Conservation (phyloP, 2,797 vertebrate species). For the Sebastes minor region DNA sequence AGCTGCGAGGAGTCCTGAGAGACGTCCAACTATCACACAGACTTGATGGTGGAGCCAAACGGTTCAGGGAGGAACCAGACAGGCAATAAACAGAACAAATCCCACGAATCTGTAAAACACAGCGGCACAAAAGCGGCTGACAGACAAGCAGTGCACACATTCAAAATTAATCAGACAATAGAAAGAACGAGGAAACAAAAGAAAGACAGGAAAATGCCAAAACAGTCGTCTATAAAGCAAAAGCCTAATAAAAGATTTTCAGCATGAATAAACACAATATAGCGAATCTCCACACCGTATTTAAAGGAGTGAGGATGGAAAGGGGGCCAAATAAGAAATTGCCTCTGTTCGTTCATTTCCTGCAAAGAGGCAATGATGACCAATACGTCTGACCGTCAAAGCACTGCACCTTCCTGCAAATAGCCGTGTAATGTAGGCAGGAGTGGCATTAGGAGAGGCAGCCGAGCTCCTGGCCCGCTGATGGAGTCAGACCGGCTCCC, state of each 20-base stretch:
- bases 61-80: constrained; percentile 41
- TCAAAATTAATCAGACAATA: constrained; percentile 28
- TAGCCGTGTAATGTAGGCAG: constrained; percentile 38
- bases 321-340: constrained; percentile 36
- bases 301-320: constrained; percentile 11
- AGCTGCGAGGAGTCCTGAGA: constrained; percentile 58
- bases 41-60: constrained; percentile 36
- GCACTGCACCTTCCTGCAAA: constrained; percentile 31
- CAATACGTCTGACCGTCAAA: constrained; percentile 56
- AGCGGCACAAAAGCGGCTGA: constrained; percentile 29
- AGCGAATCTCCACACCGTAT: constrained; percentile 15
- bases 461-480: constrained; percentile 22
- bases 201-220: constrained; percentile 1
- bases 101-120: constrained; percentile 39
- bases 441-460: constrained; percentile 27
- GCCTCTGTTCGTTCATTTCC: constrained; percentile 42
- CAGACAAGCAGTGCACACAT: not conserved
- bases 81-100: constrained; percentile 45
- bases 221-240: not conserved
- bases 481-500: constrained; percentile 34
- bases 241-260: constrained; percentile 46
- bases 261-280: constrained; percentile 51
- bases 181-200: constrained; percentile 23
- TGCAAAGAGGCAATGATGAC: constrained; percentile 59
- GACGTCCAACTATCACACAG: constrained; percentile 56